Percentiles rank a stretch among this genome's conserved stretches.
Evolutionary conservation across 2,888 invertebrate genomes (phyloP).

Genomic region (Heliconius charithonia): DNA sequence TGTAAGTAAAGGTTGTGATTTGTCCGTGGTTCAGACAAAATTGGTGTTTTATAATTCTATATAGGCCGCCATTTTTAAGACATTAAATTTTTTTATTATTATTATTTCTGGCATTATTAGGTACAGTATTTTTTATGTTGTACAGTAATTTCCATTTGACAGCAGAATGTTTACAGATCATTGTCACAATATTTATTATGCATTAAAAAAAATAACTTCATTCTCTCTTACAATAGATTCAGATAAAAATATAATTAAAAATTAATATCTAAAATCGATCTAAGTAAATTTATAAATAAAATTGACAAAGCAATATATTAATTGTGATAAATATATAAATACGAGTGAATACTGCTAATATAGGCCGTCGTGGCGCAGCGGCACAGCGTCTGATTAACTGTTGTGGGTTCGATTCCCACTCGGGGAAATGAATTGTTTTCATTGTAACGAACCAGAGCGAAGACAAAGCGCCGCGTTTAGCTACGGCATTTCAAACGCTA

Average conservation of each 20-base stretch:
- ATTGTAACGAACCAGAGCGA: no score
- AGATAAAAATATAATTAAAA: not conserved
- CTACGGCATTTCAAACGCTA: not conserved
- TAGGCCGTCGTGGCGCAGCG: not conserved
- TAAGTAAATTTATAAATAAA: conserved; percentile 3
- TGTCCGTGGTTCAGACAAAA: not conserved
- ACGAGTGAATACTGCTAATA: not conserved
- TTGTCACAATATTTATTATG: not conserved
- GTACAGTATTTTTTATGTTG: not conserved
- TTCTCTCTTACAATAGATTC: not conserved
- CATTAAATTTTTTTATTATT: not conserved
- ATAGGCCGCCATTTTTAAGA: not conserved
- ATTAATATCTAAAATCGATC: not conserved
- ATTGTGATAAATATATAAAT: conserved; percentile 13
- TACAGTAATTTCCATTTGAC: not conserved
- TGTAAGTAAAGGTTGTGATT: conserved; percentile 15
- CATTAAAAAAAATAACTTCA: not conserved
- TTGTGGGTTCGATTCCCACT: not conserved
- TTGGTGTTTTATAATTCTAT: not conserved
- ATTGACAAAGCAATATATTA: conserved; percentile 17
- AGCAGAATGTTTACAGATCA: not conserved
- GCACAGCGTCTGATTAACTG: not conserved
- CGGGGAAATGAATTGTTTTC: no score
- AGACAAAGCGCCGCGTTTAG: not conserved
- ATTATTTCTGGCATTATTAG: not conserved